Evolutionary conservation across 64 coral and sea anemone genomes (phyloP), one percentile per base, ranked within the genome.

Genomic region (Trachythela sp.): DNA sequence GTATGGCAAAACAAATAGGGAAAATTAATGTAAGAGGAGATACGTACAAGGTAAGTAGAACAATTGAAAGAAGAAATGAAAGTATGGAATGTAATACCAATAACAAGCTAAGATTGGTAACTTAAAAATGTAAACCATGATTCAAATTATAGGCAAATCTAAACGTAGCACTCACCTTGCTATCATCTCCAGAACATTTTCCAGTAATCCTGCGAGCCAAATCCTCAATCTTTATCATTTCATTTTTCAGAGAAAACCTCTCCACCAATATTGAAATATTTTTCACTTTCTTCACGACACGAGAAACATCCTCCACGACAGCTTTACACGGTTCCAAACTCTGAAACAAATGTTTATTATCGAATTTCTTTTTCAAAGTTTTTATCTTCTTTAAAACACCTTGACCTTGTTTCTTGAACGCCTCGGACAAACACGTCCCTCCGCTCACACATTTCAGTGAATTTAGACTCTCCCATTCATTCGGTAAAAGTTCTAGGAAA

Each of bases 161-260:
- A n/a, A n/a, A n/a, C n/a, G n/a, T n/a, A n/a, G n/a, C n/a, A n/a
- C n/a, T n/a, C n/a, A n/a, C n/a, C n/a, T n/a, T n/a, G n/a, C n/a
- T n/a, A n/a, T 48, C 36, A 26, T 92, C 48, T 15, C 26, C 86
- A 13, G 48, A 24, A 40, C 26, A 41, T 48, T 68, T 41, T 24
- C 92, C 90, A 22, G 93, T 92, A 14, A 97, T 59, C 13, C 75
- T 87, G 17, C 87, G 41, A 32, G 94, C 49, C 13, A 91, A 27
- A 34, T 80, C 93, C 70, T 92, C 87, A 39, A 97, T 40, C 48
- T 88, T 92, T 45, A 90, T 85, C 0, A 88, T 70, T 54, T 97
- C 92, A 32, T 94, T 90, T 84, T 88, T 90, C 24, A 97, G 85
- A 27, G 93, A 86, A 83, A 97, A 94, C 11, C 70, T 83, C 80